Conservation (phyloP, 1,140 invertebrate species). For the Thaumetopoea pityocampa region DNA sequence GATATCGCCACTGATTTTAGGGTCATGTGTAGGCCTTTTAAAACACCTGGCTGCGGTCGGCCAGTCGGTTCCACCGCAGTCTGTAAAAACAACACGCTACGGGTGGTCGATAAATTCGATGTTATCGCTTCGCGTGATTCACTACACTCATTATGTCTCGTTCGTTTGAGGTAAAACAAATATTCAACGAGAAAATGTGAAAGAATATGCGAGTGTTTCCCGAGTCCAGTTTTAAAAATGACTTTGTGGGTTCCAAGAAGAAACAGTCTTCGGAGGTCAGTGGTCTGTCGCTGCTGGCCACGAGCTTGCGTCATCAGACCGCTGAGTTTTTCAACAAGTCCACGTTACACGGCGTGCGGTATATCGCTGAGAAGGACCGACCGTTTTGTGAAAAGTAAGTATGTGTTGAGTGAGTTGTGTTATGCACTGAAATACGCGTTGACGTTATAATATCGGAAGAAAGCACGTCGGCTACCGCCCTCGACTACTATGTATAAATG, state of each 20-base stretch:
- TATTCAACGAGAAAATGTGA: slow-evolving; percentile 18
- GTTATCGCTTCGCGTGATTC: slow-evolving; percentile 27
- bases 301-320: slow-evolving; percentile 80
- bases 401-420: too few relatives aligned
- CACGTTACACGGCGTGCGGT: slow-evolving; percentile 82
- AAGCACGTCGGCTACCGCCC: too few relatives aligned
- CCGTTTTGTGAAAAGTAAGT: slow-evolving; percentile 82
- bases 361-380: slow-evolving; percentile 81
- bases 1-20: too few relatives aligned
- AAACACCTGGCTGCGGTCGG: too few relatives aligned
- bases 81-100: slow-evolving; percentile 25
- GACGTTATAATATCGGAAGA: too few relatives aligned
- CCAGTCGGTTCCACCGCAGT: neutral
- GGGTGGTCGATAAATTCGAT: slow-evolving; percentile 42
- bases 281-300: slow-evolving; percentile 64
- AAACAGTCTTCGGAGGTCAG: slow-evolving; percentile 30
- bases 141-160: slow-evolving; percentile 11
- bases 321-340: slow-evolving; percentile 83
- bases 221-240: slow-evolving; percentile 23
- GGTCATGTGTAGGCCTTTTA: too few relatives aligned
- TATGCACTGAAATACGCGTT: too few relatives aligned
- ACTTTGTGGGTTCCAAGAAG: slow-evolving; percentile 20
- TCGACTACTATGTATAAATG: too few relatives aligned
- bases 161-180: slow-evolving; percentile 8
- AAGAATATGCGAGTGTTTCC: slow-evolving; percentile 47